Evolutionary conservation across 1,140 invertebrate species (phyloP).

Genomic region (Ceratosolen fusciceps): DNA sequence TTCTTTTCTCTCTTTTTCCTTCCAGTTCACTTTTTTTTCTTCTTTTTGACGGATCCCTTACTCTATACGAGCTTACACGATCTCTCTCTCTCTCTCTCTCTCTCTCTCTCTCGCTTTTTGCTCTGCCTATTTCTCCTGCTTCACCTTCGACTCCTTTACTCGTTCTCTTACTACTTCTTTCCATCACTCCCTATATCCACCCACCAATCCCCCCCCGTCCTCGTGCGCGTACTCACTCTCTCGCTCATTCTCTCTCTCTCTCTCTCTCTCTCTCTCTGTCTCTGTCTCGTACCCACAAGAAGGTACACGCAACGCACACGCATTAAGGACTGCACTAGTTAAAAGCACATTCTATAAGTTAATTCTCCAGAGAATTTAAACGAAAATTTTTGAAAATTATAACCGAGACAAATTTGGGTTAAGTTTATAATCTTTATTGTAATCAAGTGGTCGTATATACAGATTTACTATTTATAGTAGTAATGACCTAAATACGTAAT

Average conservation of each 20-base stretch:
- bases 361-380: neutral
- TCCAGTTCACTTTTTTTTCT: neutral
- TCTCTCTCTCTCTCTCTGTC: neutral
- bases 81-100: constrained; percentile 21
- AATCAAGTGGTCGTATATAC: no score
- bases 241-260: constrained; percentile 5
- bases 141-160: no score
- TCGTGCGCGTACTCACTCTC: constrained; percentile 3
- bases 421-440: no score
- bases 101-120: neutral
- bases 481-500: no score
- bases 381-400: neutral
- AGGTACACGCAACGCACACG: neutral
- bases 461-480: no score
- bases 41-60: constrained; percentile 8
- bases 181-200: neutral
- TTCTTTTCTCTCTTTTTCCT: constrained; percentile 3
- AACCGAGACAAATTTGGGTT: no score
- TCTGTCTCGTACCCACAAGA: neutral
- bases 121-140: constrained; percentile 6
- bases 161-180: neutral
- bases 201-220: neutral
- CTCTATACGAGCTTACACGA: neutral
- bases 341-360: neutral
- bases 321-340: neutral